Conservation (phyloP, 2,797 vertebrate species). For the Botia almorhae region DNA sequence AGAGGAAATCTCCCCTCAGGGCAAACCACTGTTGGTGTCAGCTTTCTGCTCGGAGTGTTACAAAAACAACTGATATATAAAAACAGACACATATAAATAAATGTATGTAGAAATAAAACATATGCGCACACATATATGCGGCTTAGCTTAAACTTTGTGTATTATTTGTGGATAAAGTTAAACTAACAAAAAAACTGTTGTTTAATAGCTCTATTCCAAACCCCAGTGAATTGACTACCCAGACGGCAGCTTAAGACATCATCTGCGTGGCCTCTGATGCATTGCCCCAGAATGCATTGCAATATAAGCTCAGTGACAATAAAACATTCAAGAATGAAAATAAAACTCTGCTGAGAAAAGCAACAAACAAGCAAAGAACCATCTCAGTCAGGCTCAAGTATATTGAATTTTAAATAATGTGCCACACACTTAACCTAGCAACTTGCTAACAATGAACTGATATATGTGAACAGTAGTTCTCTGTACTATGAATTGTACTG, state of each 20-base stretch:
- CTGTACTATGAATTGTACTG: too few relatives aligned
- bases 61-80: slow-evolving; percentile 44
- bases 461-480: too few relatives aligned
- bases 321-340: not conserved
- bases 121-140: not conserved
- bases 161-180: slow-evolving; percentile 30
- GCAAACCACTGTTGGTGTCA: slow-evolving; percentile 40
- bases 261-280: not conserved
- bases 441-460: not conserved
- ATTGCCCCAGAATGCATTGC: not conserved
- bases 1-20: slow-evolving; percentile 43
- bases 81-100: slow-evolving; percentile 10
- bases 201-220: not conserved
- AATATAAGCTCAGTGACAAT: not conserved
- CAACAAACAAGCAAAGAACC: too few relatives aligned
- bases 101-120: slow-evolving; percentile 32
- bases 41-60: slow-evolving; percentile 26
- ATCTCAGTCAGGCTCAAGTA: too few relatives aligned
- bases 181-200: not conserved
- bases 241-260: not conserved
- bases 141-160: slow-evolving; percentile 19
- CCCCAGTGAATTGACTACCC: not conserved
- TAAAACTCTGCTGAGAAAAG: not conserved
- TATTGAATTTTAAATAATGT: too few relatives aligned
- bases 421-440: too few relatives aligned